Evolutionary conservation across 2,113 vertebrate species (phyloP).

Genomic region (Propithecus coquereli): DNA sequence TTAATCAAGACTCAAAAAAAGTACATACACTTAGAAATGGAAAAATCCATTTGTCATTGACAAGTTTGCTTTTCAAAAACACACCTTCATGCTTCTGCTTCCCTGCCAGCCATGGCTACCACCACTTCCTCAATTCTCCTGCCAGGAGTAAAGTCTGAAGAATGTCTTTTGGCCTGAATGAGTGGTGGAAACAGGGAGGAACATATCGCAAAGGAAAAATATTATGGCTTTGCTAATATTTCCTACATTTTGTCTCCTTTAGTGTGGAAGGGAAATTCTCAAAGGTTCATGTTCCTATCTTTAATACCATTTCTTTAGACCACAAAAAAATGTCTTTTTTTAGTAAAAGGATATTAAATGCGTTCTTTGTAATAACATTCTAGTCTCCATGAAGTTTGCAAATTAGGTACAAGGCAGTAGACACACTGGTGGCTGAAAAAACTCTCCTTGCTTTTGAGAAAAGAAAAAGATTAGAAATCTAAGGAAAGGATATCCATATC

Average conservation of each 20-base stretch:
- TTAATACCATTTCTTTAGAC: slow-evolving; percentile 53
- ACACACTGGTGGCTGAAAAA: background rate
- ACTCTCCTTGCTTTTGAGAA: slow-evolving; percentile 21
- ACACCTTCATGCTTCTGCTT: slow-evolving; percentile 58
- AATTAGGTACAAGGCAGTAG: slow-evolving; percentile 35
- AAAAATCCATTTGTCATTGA: slow-evolving; percentile 67
- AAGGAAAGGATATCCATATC: background rate
- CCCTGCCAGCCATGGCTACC: slow-evolving; percentile 45
- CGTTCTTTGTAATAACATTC: slow-evolving; percentile 36
- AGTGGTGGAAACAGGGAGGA: slow-evolving; percentile 47
- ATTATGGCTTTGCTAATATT: slow-evolving; percentile 57
- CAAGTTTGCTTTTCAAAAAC: slow-evolving; percentile 65
- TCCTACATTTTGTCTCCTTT: slow-evolving; percentile 53
- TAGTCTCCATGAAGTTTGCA: slow-evolving; percentile 23
- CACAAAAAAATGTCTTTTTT: slow-evolving; percentile 7
- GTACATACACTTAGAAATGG: slow-evolving; percentile 32
- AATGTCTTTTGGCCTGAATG: slow-evolving; percentile 63
- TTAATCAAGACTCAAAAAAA: slow-evolving; percentile 55
- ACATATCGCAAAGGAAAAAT: slow-evolving; percentile 42
- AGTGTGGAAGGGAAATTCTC: slow-evolving; percentile 48
- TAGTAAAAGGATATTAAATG: slow-evolving; percentile 29
- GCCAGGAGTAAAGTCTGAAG: slow-evolving; percentile 58
- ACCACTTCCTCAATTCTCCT: slow-evolving; percentile 62
- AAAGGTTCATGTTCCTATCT: slow-evolving; percentile 23
- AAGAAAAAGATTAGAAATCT: slow-evolving; percentile 7